Conservation (phyloP, 1,140 invertebrate genomes). For the Plectrocnemia conspersa region DNA sequence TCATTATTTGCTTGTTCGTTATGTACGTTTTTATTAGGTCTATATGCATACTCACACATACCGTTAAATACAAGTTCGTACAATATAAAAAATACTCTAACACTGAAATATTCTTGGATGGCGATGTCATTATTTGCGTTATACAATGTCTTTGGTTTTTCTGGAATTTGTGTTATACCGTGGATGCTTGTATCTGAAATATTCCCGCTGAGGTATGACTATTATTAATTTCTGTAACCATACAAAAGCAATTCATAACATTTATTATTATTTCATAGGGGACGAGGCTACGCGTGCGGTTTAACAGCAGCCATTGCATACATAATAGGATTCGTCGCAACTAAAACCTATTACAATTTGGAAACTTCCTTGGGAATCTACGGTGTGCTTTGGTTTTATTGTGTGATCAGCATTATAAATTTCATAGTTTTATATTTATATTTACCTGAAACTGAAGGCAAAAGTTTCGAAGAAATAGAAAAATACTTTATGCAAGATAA, state of each 20-base stretch:
- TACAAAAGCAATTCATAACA: neutral
- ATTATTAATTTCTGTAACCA: neutral
- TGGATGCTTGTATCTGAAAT: conserved; percentile 53
- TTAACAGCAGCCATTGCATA: conserved; percentile 56
- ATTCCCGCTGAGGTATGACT: conserved; percentile 37
- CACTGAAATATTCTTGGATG: conserved; percentile 25
- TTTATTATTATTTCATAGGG: conserved; percentile 40
- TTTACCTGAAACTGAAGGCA: conserved; percentile 78
- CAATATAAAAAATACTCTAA: neutral
- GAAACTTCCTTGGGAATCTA: conserved; percentile 50
- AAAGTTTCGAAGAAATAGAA: conserved; percentile 69
- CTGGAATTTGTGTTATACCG: conserved; percentile 38
- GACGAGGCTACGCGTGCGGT: conserved; percentile 54
- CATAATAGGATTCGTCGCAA: conserved; percentile 56
- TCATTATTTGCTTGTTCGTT: conserved; percentile 39
- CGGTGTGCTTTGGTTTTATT: conserved; percentile 61
- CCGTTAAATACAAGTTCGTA: conserved; percentile 21
- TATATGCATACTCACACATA: conserved; percentile 28
- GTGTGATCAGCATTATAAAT: conserved; percentile 54
- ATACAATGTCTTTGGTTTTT: conserved; percentile 20
- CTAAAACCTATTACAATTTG: conserved; percentile 57
- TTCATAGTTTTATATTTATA: conserved; percentile 58
- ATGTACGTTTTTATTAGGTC: conserved; percentile 30
- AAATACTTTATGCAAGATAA: conserved; percentile 51
- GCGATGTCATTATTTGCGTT: conserved; percentile 30